These are phyloP conservation scores for Lycocerus yunnanus DNA, from an alignment of 2,888 invertebrate species.

Conservation along the genomic window DNA sequence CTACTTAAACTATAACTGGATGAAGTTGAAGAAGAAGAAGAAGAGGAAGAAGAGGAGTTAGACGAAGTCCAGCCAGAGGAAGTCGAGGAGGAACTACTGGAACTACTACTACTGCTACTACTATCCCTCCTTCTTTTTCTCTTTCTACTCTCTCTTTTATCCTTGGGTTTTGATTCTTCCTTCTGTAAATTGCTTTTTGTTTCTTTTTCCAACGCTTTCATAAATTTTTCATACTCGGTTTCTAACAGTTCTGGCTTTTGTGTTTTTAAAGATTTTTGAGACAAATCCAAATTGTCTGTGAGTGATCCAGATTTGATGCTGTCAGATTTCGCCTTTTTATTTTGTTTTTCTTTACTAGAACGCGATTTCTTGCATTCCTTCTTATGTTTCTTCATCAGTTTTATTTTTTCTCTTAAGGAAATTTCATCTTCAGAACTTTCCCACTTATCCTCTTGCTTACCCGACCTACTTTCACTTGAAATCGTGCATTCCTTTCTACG, in stretches of 20 bases:
- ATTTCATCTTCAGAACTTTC: conserved; percentile 19
- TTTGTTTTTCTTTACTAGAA: not conserved
- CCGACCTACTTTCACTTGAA: not conserved
- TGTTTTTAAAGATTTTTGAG: not conserved
- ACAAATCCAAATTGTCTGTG: not conserved
- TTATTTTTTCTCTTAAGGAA: not conserved
- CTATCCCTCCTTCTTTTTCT: conserved; percentile 17
- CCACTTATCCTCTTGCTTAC: conserved; percentile 2
- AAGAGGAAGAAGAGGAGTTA: conserved; percentile 26
- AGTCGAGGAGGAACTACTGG: conserved; percentile 21
- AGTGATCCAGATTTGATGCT: not conserved
- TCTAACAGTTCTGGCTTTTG: conserved; percentile 40
- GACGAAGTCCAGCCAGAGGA: conserved; percentile 36
- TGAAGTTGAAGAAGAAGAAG: conserved; percentile 25
- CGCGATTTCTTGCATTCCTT: not conserved
- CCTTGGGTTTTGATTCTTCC: conserved; percentile 1
- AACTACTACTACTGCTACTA: conserved; percentile 28
- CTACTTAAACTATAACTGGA: conserved; percentile 29
- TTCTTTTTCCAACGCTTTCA: conserved; percentile 59
- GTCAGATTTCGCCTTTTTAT: not conserved
- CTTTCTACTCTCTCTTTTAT: conserved; percentile 11
- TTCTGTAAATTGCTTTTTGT: conserved; percentile 17
- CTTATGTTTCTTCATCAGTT: not conserved
- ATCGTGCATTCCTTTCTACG: not conserved
- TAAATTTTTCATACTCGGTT: conserved; percentile 63